Base-by-base conservation (phyloP, 2,888 invertebrate genomes). In the Drosophila niveifrons region DNA sequence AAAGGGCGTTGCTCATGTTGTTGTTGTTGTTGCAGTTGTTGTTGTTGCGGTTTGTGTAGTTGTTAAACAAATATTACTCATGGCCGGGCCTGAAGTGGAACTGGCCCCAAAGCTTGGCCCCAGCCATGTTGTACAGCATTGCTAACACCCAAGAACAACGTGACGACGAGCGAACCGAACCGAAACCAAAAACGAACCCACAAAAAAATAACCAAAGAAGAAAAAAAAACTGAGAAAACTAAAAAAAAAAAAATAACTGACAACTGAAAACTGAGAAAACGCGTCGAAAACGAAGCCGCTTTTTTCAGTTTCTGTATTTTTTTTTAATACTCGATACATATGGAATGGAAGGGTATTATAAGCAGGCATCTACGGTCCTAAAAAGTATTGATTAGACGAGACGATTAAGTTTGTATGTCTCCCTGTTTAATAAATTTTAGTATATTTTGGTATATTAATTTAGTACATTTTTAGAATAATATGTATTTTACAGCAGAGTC, bases 1-100 rank as follows among this genome's bases (percentile, higher is more conserved):
- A 84, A 84, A 86, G 73, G 83, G 84, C 83, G 88, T 85, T 75
- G 72, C 68, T 78, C 23, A 23, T 23, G 48, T 56, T 55, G 67
- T 17, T 58, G 34, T 48, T 65, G 48, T 48, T 50, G 56, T 50
- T 65, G 48, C 46, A 46, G 56, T 50, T 44, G 65, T 48, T 62
- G 48, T 48, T 51, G 57, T 50, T 23, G 23, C 23, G 23, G 23
- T 23, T 44, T 23, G 23, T 23, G 65, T 41, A 57, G 66, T 56
- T 82, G 77, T 67, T 85, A 79, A 77, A 79, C 88, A 88, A 82
- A 88, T 85, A 83, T 83, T 83, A 83, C 82, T 83, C 88, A 83
- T 88, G 72, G 66, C 46, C 57, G 41, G 75, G 41, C n/a, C 41
- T 34, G 23, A 50, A 56, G 41, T 61, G 55, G 43, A 61, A 56